Base-by-base conservation (phyloP, 2,888 invertebrate species). In the Apodemia hepburni region DNA sequence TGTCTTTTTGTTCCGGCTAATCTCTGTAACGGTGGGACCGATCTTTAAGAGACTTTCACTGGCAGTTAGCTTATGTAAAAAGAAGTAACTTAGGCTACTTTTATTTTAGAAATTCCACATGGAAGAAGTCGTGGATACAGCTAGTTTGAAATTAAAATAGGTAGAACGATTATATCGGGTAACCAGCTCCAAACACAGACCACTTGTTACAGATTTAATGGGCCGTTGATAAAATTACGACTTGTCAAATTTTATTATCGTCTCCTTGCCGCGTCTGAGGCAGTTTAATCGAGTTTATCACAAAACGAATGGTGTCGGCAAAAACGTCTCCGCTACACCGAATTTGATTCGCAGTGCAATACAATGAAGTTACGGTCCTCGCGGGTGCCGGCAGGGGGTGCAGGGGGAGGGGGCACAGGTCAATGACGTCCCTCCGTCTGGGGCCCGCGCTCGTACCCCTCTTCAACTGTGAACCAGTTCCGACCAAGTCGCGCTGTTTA, bases 371-470 rank as follows among this genome's bases (percentile, higher is more conserved):
- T 86, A 85, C 85, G 85, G 84, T 84, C 78, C 73, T 82, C 74
- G 80, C 81, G 81, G 81, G 79, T 78, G 81, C 77, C 79, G 78
- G 79, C 80, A 70, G 78, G 71, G 77, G 76, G 64, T 61, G 68
- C 60, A 38, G 67, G 47, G 69, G 71, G 75, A 73, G 71, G 76
- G 69, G 71, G 72, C 77, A 77, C 82, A 87, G 89, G 89, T 90
- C 89, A 89, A 87, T 89, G 89, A 89, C 90, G 89, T 80, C 82
- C 81, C 83, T 78, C 75, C 82, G 88, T 87, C 89, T 87, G 87
- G 84, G 78, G 78, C 78, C 81, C 77, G 71, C 67, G 67, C 73
- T 76, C 74, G 71, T 73, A 75, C 74, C 74, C 72, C 71, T 66
- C 70, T 70, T 45, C 45, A 45, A 45, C 45, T n/a, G 45, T 73